Evolutionary conservation across 2,888 invertebrate genomes (phyloP).

Genomic region (Bursaphelenchus okinawaensis): DNA sequence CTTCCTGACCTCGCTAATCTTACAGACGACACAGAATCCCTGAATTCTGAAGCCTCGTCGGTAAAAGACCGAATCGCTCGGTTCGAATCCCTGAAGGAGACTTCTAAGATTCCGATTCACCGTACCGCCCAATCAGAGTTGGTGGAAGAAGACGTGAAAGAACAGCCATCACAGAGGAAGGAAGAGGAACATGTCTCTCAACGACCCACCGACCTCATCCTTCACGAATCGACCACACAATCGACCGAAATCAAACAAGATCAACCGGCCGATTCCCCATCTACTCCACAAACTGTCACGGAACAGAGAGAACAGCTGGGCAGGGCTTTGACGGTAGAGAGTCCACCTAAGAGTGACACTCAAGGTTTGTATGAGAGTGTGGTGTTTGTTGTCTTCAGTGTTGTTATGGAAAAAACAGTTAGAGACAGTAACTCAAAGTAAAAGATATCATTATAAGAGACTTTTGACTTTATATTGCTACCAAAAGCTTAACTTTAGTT

Average conservation of each 20-base stretch:
- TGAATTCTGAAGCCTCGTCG: conserved; percentile 18
- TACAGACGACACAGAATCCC: conserved; percentile 10
- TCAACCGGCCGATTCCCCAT: not conserved
- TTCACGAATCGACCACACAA: too few species aligned
- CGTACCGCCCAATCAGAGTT: not conserved
- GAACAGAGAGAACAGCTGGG: not conserved
- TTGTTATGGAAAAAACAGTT: too few species aligned
- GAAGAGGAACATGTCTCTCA: not conserved
- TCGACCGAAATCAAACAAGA: not conserved
- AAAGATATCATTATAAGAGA: too few species aligned
- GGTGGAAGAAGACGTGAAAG: not conserved
- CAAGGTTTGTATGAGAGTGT: not conserved
- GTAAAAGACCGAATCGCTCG: conserved; percentile 34
- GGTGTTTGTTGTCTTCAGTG: too few species aligned
- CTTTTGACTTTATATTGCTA: too few species aligned
- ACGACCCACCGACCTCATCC: not conserved
- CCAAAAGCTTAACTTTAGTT: too few species aligned
- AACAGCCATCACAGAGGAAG: not conserved
- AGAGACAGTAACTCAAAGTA: too few species aligned
- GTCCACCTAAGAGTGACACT: not conserved
- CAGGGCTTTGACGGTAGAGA: not conserved
- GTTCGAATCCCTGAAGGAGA: conserved; percentile 33
- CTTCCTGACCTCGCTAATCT: too few species aligned
- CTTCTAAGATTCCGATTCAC: not conserved
- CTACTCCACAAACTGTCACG: not conserved